These are phyloP conservation scores for Hippopotamyrus pictus DNA, from an alignment of 2,797 vertebrate species.

Conservation along the genomic window DNA sequence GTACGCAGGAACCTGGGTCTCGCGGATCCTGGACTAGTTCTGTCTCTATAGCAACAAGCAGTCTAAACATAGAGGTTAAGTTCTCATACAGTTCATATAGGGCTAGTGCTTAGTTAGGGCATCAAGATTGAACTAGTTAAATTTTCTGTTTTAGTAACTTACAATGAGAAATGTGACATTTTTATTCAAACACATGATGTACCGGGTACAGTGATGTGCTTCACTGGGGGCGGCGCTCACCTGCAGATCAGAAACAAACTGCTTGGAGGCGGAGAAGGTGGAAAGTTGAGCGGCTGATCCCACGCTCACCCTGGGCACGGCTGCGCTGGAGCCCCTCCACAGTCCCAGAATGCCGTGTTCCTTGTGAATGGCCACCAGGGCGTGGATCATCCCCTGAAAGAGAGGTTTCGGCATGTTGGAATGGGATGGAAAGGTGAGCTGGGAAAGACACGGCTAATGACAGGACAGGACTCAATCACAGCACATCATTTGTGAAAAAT, in stretches of 20 bases:
- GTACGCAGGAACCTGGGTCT: neutral
- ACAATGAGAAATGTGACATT: neutral
- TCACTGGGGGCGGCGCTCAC: slow-evolving; percentile 35
- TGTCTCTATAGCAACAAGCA: neutral
- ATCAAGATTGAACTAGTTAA: neutral
- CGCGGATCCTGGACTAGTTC: neutral
- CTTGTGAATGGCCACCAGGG: slow-evolving; percentile 58
- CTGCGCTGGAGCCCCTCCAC: slow-evolving; percentile 68
- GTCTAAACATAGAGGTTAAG: neutral
- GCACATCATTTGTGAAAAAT: neutral
- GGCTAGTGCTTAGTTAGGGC: neutral
- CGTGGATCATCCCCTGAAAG: slow-evolving; percentile 63
- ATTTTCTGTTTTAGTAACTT: neutral
- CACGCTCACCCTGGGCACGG: slow-evolving; percentile 66
- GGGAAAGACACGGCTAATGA: neutral
- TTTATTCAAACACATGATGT: neutral
- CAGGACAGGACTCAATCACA: neutral
- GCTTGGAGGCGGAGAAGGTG: slow-evolving; percentile 67
- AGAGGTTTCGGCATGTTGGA: neutral
- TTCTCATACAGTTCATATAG: neutral
- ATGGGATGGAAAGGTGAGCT: neutral
- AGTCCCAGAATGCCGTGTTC: slow-evolving; percentile 65
- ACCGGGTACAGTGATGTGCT: neutral
- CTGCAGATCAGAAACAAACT: slow-evolving; percentile 62
- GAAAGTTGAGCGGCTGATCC: slow-evolving; percentile 67